phyloP scores from a whole-genome alignment of 2,113 vertebrate genomes.

The Channa maculata region DNA sequence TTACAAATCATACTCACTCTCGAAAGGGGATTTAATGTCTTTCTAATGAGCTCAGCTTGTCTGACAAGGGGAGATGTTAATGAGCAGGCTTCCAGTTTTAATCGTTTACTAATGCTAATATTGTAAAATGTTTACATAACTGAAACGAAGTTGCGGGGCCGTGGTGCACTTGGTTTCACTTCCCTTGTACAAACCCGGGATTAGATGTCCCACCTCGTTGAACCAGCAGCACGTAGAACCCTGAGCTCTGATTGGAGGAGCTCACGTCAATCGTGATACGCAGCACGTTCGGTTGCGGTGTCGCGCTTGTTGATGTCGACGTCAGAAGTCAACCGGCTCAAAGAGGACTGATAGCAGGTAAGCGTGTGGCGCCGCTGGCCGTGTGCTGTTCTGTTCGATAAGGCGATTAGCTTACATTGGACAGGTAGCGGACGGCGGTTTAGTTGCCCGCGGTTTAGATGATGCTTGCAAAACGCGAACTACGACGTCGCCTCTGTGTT shows the following conservation, averaged over 20 bases:
- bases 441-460: neutral
- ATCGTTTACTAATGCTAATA: too few relatives aligned
- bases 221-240: rapidly evolving
- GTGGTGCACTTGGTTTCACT: too few relatives aligned
- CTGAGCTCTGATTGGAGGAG: slow-evolving; percentile 58
- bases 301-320: slow-evolving; percentile 43
- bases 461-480: neutral
- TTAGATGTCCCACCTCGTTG: slow-evolving; percentile 2
- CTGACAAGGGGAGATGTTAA: too few relatives aligned
- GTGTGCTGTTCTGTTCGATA: neutral
- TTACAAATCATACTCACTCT: too few relatives aligned
- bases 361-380: neutral
- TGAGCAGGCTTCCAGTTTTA: too few relatives aligned
- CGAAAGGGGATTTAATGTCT: too few relatives aligned
- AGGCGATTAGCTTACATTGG: slow-evolving; percentile 12
- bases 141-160: too few relatives aligned
- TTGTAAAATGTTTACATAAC: too few relatives aligned
- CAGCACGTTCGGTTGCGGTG: slow-evolving; percentile 54
- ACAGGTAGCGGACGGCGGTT: too few relatives aligned
- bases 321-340: slow-evolving; percentile 67
- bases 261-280: neutral
- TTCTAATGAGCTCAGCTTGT: too few relatives aligned
- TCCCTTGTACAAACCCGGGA: neutral
- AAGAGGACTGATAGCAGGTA: slow-evolving; percentile 40
- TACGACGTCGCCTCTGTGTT: neutral